phyloP scores from a whole-genome alignment of 2,797 vertebrate species.

The Menidia menidia region DNA sequence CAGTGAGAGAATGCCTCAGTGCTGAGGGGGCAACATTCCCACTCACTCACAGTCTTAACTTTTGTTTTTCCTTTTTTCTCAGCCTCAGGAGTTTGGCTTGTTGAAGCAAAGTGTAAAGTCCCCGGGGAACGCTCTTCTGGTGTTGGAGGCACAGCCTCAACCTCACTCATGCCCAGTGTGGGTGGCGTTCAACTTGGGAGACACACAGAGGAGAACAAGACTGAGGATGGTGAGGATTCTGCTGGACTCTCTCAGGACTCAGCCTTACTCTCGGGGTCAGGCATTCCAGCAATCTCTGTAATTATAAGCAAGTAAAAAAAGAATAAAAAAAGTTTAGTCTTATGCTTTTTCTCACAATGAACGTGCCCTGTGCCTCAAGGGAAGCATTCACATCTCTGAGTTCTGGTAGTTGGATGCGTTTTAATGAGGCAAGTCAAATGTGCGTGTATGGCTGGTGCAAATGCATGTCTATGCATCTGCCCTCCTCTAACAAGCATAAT shows the following conservation, averaged over 20 bases:
- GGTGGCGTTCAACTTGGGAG: conserved; percentile 81
- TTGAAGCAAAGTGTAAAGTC: conserved; percentile 72
- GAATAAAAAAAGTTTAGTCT: conserved; percentile 74
- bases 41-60: conserved; percentile 67
- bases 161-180: conserved; percentile 82
- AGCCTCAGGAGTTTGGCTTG: conserved; percentile 82
- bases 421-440: conserved; percentile 86
- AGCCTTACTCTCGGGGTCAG: conserved; percentile 85
- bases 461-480: conserved; percentile 72
- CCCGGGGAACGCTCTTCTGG: conserved; percentile 68
- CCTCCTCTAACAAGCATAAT: conserved; percentile 83
- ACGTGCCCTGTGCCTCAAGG: conserved; percentile 78
- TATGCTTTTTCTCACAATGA: conserved; percentile 83
- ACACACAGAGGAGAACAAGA: conserved; percentile 73
- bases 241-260: conserved; percentile 78
- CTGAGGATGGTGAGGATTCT: conserved; percentile 78
- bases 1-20: conserved; percentile 58
- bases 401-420: conserved; percentile 83
- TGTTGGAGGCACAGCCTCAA: conserved; percentile 80
- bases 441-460: conserved; percentile 52
- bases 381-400: conserved; percentile 83
- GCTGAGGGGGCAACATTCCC: conserved; percentile 73
- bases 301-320: conserved; percentile 81
- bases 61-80: conserved; percentile 44
- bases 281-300: conserved; percentile 83